These are phyloP conservation scores for Actias luna DNA, from an alignment of 2,888 invertebrate species.

Conservation along the genomic window DNA sequence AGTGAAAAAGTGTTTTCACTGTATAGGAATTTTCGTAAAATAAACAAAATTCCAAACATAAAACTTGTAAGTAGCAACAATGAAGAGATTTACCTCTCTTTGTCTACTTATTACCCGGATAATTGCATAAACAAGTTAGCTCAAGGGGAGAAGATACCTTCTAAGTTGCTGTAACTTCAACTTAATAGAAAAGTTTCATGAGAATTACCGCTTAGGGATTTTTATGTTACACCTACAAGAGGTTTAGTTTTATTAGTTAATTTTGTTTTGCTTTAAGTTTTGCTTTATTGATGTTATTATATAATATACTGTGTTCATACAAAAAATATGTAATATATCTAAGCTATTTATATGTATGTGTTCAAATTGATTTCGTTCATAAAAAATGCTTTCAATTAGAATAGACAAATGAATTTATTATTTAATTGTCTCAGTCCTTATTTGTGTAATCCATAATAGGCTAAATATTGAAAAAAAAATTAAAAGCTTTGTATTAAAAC, in stretches of 20 bases:
- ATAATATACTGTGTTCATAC: not conserved
- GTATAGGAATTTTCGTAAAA: not conserved
- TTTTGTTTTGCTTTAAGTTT: conserved; percentile 21
- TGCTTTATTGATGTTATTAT: not conserved
- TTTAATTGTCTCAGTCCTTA: no score
- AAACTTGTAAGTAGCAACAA: conserved; percentile 10
- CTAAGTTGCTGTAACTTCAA: conserved; percentile 38
- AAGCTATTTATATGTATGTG: no score
- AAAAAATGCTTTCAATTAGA: no score
- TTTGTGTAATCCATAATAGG: no score
- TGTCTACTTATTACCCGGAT: conserved; percentile 27
- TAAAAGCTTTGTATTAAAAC: no score
- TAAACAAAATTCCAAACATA: conserved; percentile 6
- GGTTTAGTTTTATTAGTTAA: conserved; percentile 25
- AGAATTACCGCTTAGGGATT: conserved; percentile 34
- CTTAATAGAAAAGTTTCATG: conserved; percentile 52
- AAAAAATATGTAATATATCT: not conserved
- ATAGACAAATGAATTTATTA: no score
- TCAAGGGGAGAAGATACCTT: conserved; percentile 40
- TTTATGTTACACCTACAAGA: conserved; percentile 28
- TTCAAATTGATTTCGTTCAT: no score
- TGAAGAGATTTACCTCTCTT: conserved; percentile 16
- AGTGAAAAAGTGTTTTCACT: not conserved
- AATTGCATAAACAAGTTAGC: conserved; percentile 47
- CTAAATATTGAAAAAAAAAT: no score